These are phyloP conservation scores for Hyperoodon ampullatus DNA, from an alignment of 2,113 vertebrate species.

Conservation along the genomic window DNA sequence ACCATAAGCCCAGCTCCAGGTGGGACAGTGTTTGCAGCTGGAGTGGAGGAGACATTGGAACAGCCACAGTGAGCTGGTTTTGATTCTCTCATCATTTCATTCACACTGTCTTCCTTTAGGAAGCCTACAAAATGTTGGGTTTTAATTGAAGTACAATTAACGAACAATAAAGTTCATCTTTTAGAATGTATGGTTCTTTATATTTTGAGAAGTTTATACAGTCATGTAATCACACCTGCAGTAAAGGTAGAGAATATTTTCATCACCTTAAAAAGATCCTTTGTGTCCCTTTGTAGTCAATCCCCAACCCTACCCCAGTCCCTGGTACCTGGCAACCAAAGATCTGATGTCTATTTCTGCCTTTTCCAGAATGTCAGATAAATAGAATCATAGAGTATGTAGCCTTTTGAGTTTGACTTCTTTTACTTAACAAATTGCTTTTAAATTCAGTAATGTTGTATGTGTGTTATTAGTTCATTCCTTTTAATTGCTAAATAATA, in stretches of 20 bases:
- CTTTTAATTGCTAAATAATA: background rate
- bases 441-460: background rate
- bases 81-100: background rate
- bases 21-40: background rate
- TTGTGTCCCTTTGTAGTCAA: background rate
- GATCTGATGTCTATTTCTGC: slow-evolving; percentile 6
- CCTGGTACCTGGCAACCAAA: background rate
- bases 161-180: background rate
- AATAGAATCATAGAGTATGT: background rate
- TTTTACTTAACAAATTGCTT: slow-evolving; percentile 24
- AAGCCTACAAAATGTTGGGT: background rate
- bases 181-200: background rate
- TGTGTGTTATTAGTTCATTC: background rate
- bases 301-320: background rate
- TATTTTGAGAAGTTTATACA: background rate
- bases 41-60: background rate
- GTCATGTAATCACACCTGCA: background rate
- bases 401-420: background rate
- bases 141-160: background rate
- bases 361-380: background rate
- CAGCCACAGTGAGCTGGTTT: background rate
- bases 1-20: slow-evolving; percentile 14
- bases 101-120: background rate
- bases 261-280: background rate
- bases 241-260: background rate